Evolutionary conservation across 2,888 invertebrate genomes (phyloP), one percentile per base, ranked within the genome.

Genomic region (Rhopalosiphum nymphaeae): DNA sequence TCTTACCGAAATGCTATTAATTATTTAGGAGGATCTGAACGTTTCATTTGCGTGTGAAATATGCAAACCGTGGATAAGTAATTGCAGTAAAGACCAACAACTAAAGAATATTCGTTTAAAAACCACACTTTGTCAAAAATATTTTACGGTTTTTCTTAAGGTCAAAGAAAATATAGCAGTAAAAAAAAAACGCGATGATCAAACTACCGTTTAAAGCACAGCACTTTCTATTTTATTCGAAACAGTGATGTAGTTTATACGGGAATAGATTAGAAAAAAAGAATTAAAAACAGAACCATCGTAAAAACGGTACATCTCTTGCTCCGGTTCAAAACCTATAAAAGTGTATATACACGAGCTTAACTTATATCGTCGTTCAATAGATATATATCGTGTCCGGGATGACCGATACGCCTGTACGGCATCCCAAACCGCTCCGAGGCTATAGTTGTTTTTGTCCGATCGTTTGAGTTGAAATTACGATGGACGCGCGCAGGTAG

Each of bases 401-500:
- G 78, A 26, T 46, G 13, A 78, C 91, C 89, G 42, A 44, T 53
- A 87, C 49, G n/a, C 29, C 1, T 49, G 49, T n/a, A 26, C 78
- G 78, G 78, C 78, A 78, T 78, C 36, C 1, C 78, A 21, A 67
- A 7, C 36, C 7, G 57, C 57, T 13, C 3, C 4, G 44, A 49
- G 46, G n/a, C 46, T 36, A 26, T 16, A 49, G 92, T 36, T 21
- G 49, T 36, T 89, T 87, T 67, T 89, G 89, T 89, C 89, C 46
- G 93, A 89, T 93, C 90, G 90, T 93, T 93, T 67, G 61, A 92
- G 87, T 90, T 90, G 89, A 93, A 93, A 93, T 93, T 90, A 94
- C 53, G 90, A 61, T 42, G 86, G 88, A 89, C 92, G 92, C 13
- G 44, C 85, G 86, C 49, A 91, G 89, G 93, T 93, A 93, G 94